phyloP scores from a whole-genome alignment of 2,888 invertebrate genomes.

The Sinhomidia bicolor region DNA sequence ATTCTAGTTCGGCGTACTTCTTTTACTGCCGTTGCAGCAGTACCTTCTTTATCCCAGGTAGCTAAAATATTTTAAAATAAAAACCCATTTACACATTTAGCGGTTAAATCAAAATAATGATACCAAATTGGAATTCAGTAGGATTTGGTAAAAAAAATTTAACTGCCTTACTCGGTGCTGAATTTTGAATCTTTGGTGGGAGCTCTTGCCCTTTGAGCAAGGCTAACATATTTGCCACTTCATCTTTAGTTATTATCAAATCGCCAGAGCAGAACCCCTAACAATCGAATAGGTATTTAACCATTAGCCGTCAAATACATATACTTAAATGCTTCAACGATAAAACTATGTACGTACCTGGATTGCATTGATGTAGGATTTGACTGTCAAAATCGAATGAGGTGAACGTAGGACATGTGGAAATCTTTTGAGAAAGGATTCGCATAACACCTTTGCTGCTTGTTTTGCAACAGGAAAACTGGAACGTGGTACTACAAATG shows the following conservation, averaged over 20 bases:
- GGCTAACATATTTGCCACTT: conserved; percentile 77
- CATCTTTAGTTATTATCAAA: conserved; percentile 77
- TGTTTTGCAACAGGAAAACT: conserved; percentile 78
- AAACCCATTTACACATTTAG: not conserved
- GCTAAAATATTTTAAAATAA: conserved; percentile 56
- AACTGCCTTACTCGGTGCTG: conserved; percentile 76
- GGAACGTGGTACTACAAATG: conserved; percentile 76
- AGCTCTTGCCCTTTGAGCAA: conserved; percentile 78
- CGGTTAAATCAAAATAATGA: not conserved
- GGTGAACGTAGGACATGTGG: conserved; percentile 72
- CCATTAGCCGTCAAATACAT: not conserved
- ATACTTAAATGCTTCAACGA: not conserved
- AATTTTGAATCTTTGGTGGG: conserved; percentile 77
- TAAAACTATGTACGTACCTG: conserved; percentile 70
- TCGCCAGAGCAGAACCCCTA: conserved; percentile 79
- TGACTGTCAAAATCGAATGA: conserved; percentile 78
- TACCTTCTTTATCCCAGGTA: conserved; percentile 80
- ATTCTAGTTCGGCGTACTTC: conserved; percentile 79
- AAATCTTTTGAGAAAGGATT: conserved; percentile 77
- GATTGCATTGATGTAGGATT: conserved; percentile 77
- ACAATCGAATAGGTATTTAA: not conserved
- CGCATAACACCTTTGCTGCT: conserved; percentile 77
- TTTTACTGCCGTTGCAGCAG: conserved; percentile 74
- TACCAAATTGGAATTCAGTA: not conserved
- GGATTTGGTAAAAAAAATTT: not conserved